Conservation (phyloP, 2,888 invertebrate genomes). For the Eupithecia subumbrata region DNA sequence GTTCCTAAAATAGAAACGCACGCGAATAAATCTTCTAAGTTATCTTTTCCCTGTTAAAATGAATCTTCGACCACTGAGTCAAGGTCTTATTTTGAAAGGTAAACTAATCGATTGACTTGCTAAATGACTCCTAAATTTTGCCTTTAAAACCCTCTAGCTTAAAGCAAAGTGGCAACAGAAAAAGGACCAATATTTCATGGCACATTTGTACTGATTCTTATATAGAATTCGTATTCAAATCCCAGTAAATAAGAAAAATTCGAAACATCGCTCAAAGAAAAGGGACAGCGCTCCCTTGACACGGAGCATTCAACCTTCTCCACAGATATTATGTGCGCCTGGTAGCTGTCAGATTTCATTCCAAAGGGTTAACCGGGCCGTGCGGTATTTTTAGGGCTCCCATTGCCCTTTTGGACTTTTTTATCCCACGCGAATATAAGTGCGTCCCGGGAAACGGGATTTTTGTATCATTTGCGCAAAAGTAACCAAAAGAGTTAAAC, state of each 20-base stretch:
- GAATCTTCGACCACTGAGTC: background rate
- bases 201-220: constrained; percentile 2
- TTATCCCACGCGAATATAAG: constrained; percentile 22
- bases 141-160: background rate
- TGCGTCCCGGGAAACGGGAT: background rate
- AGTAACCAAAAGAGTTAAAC: constrained; percentile 43
- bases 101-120: background rate
- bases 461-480: constrained; percentile 35
- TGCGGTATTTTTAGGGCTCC: constrained; percentile 38
- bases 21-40: background rate
- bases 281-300: constrained; percentile 47
- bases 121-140: background rate
- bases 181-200: constrained; percentile 3
- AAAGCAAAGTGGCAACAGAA: constrained; percentile 25
- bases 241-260: constrained; percentile 17
- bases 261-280: constrained; percentile 24
- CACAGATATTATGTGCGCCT: constrained; percentile 56
- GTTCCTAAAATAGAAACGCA: background rate
- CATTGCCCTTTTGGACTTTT: constrained; percentile 28
- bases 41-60: background rate
- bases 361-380: constrained; percentile 52
- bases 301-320: constrained; percentile 54
- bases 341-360: constrained; percentile 55
- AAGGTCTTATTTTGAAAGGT: background rate
- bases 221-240: constrained; percentile 15